phyloP scores from a whole-genome alignment of 2,113 vertebrate species.

The Phylloscopus whistleri region DNA sequence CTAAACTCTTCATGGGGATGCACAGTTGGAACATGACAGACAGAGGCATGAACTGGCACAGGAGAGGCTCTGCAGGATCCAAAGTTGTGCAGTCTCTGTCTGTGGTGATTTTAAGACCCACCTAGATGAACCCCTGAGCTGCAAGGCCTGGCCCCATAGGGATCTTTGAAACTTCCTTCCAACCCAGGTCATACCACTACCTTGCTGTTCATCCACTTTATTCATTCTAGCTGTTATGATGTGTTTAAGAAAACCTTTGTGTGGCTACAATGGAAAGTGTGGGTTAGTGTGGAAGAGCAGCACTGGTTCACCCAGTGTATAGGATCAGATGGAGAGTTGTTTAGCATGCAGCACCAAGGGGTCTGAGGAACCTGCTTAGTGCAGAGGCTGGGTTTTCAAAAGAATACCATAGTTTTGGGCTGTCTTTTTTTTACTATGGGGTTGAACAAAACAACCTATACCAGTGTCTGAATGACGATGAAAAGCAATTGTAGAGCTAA shows the following conservation, averaged over 20 bases:
- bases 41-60: accelerated
- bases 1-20: neutral
- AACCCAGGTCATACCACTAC: accelerated
- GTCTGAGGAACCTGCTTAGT: neutral
- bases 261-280: accelerated
- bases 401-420: neutral
- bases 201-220: neutral
- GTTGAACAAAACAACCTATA: neutral
- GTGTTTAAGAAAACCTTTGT: neutral
- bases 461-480: neutral
- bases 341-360: accelerated
- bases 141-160: too few species aligned
- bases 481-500: neutral
- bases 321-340: neutral
- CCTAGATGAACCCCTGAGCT: neutral
- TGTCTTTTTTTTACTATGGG: neutral
- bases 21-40: accelerated
- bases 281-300: neutral
- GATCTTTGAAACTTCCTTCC: neutral
- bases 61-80: neutral
- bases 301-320: accelerated
- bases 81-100: neutral
- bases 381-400: neutral
- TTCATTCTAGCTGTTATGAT: neutral
- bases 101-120: neutral